Conservation (phyloP, 2,888 invertebrate genomes). For the Rotaria socialis region DNA sequence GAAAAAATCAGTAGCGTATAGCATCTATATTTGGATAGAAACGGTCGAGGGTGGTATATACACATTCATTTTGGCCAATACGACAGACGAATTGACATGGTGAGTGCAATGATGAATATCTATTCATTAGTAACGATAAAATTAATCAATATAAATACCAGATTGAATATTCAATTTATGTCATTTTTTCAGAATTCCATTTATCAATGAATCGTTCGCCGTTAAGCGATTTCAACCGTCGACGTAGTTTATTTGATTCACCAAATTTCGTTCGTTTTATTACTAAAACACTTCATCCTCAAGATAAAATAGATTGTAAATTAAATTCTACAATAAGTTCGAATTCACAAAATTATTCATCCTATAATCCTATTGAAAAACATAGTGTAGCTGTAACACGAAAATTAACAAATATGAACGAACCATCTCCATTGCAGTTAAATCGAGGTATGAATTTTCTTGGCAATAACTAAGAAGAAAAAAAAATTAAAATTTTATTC, state of each 20-base stretch:
- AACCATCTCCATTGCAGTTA: constrained; percentile 2
- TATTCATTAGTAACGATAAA: not conserved
- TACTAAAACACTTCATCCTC: not conserved
- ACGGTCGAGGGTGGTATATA: not conserved
- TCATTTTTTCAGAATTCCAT: not conserved
- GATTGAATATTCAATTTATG: not conserved
- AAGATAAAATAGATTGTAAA: not conserved
- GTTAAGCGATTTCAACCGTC: constrained; percentile 5
- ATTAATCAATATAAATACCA: not conserved
- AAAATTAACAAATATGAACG: constrained; percentile 17
- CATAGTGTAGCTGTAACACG: not conserved
- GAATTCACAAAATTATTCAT: not conserved
- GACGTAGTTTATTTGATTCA: constrained; percentile 28
- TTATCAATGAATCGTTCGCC: constrained; percentile 28
- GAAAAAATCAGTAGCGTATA: not conserved
- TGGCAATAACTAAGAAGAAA: not conserved
- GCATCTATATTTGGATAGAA: not conserved
- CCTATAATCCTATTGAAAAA: not conserved
- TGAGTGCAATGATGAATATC: constrained; percentile 6
- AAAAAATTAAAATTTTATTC: not conserved
- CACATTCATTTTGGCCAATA: not conserved
- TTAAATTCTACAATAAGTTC: constrained; percentile 11
- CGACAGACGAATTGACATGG: not conserved
- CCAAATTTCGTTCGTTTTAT: not conserved
- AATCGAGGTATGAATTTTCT: not conserved